These are phyloP conservation scores for Corythornis vintsioides DNA, from an alignment of 2,113 vertebrate species.

Conservation along the genomic window DNA sequence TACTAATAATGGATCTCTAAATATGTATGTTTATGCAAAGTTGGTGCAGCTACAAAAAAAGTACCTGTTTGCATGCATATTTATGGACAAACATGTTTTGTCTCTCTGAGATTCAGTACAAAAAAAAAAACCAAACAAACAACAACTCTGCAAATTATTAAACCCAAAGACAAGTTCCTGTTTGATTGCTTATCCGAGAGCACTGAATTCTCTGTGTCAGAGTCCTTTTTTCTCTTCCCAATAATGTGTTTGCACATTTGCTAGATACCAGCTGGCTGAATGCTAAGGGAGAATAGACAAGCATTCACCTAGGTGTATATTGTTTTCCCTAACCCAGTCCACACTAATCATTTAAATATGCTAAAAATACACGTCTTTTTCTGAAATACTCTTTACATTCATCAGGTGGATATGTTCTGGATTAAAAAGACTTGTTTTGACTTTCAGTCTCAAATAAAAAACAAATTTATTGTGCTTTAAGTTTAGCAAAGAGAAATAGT, in stretches of 20 bases:
- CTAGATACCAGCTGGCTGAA: neutral
- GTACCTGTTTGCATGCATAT: neutral
- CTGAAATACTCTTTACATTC: neutral
- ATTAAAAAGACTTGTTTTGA: slow-evolving; percentile 17
- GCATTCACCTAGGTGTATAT: neutral
- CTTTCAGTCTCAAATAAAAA: slow-evolving; percentile 1
- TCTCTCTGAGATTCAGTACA: neutral
- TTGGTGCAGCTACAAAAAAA: neutral
- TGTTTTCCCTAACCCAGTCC: slow-evolving; percentile 12
- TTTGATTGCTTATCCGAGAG: neutral
- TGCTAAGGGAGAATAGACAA: neutral
- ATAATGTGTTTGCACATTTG: neutral
- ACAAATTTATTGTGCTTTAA: neutral
- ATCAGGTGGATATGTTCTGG: slow-evolving; percentile 1
- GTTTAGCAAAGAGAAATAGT: neutral
- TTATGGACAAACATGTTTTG: neutral
- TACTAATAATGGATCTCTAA: neutral
- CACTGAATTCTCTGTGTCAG: neutral
- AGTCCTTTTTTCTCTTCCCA: neutral
- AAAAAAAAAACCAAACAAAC: neutral
- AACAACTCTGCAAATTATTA: neutral
- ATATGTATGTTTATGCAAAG: neutral
- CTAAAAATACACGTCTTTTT: slow-evolving; percentile 3
- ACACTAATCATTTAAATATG: neutral
- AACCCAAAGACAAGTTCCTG: neutral